phyloP scores from a whole-genome alignment of 2,113 vertebrate species.

The Psephotus haematonotus region DNA sequence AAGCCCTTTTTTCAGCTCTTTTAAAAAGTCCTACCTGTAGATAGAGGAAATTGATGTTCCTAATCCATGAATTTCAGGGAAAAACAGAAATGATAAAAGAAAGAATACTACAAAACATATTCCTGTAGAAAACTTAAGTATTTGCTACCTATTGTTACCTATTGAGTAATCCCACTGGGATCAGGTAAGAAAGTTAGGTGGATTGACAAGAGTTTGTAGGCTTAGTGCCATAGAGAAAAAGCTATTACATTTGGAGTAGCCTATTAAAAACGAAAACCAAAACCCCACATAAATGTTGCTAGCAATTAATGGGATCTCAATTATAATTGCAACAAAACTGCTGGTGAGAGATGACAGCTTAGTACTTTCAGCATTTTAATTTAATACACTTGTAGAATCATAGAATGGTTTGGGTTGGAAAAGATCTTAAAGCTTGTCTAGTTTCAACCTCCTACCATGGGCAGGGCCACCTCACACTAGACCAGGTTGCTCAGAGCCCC shows the following conservation, averaged over 20 bases:
- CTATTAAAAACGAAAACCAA: neutral
- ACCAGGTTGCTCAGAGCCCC: neutral
- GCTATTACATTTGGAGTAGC: neutral
- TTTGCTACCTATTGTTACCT: neutral
- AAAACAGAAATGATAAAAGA: neutral
- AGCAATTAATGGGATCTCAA: neutral
- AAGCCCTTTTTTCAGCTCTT: neutral
- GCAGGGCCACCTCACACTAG: neutral
- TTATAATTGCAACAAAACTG: neutral
- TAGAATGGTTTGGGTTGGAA: neutral
- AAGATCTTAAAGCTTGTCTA: neutral
- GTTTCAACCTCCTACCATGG: neutral
- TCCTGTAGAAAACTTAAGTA: neutral
- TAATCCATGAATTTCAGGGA: neutral
- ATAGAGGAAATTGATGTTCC: neutral
- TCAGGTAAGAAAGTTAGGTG: neutral
- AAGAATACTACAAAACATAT: neutral
- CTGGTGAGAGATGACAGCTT: neutral
- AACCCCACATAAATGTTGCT: neutral
- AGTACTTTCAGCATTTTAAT: neutral
- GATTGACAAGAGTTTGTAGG: neutral
- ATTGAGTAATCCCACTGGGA: neutral
- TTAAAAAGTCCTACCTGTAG: neutral
- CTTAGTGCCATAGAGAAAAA: neutral
- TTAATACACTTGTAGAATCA: neutral